Percentiles rank a stretch among this genome's conserved stretches.
Evolutionary conservation across 2,113 vertebrate genomes (phyloP).

Genomic region (Protobothrops flavoviridis): DNA sequence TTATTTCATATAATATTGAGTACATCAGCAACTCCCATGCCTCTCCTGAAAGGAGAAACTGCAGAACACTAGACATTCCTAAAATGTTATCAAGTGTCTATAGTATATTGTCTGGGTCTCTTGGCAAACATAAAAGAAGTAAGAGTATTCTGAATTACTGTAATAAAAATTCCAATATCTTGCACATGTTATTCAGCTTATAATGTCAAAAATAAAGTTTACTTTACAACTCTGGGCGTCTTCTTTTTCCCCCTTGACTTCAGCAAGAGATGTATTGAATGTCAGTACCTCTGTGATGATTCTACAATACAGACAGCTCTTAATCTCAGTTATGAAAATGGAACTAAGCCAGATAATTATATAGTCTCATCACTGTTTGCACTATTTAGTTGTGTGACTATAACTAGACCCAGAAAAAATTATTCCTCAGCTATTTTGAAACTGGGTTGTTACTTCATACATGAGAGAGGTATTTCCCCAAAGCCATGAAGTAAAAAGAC

Average conservation of each 20-base stretch:
- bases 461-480: neutral
- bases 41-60: conserved; percentile 21
- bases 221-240: conserved; percentile 40
- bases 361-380: conserved; percentile 1
- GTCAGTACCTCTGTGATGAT: conserved; percentile 8
- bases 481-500: neutral
- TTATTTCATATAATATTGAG: neutral
- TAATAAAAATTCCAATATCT: conserved; percentile 53
- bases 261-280: neutral
- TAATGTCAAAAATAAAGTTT: conserved; percentile 60
- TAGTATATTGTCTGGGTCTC: conserved; percentile 19
- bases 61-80: neutral
- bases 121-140: conserved; percentile 20
- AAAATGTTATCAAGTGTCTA: conserved; percentile 6
- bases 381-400: neutral
- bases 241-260: conserved; percentile 25
- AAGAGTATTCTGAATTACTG: conserved; percentile 33
- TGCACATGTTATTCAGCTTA: conserved; percentile 29
- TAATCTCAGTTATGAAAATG: neutral
- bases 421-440: neutral
- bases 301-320: neutral
- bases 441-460: neutral
- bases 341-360: neutral
- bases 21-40: neutral
- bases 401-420: neutral